Conservation (phyloP, 1,140 invertebrate genomes). For the Phymorhynchus buccinoides region DNA sequence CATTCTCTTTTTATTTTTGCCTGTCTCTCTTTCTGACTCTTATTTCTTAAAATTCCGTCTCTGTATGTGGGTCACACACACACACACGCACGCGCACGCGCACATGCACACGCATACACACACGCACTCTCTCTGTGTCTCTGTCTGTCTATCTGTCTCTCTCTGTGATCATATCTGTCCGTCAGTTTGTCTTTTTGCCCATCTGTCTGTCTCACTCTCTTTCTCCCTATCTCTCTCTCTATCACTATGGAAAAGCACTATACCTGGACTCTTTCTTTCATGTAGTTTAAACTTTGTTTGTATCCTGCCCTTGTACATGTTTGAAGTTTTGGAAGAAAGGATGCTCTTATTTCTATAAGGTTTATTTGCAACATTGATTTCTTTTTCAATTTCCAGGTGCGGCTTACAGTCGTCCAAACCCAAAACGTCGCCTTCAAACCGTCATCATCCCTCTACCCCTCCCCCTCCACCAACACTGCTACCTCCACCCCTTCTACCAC, state of each 20-base stretch:
- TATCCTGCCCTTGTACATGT: too few relatives aligned
- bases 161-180: not conserved
- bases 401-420: conserved; percentile 45
- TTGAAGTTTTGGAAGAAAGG: too few relatives aligned
- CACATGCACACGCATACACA: not conserved
- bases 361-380: too few relatives aligned
- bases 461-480: conserved; percentile 39
- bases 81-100: not conserved
- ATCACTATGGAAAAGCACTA: not conserved
- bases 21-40: too few relatives aligned
- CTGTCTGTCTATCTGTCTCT: not conserved
- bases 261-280: too few relatives aligned
- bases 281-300: too few relatives aligned
- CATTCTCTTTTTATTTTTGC: too few relatives aligned
- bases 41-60: too few relatives aligned
- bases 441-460: not conserved
- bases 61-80: too few relatives aligned
- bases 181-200: not conserved
- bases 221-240: not conserved
- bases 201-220: not conserved
- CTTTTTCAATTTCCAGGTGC: conserved; percentile 23
- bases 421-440: not conserved
- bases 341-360: too few relatives aligned
- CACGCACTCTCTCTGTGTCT: too few relatives aligned
- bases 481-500: conserved; percentile 45